A percentile compares a stretch with the other conserved stretches of the same genome.
Evolutionary conservation across 2,113 vertebrate genomes (phyloP).

Genomic region (Coptodon bakossiorum): DNA sequence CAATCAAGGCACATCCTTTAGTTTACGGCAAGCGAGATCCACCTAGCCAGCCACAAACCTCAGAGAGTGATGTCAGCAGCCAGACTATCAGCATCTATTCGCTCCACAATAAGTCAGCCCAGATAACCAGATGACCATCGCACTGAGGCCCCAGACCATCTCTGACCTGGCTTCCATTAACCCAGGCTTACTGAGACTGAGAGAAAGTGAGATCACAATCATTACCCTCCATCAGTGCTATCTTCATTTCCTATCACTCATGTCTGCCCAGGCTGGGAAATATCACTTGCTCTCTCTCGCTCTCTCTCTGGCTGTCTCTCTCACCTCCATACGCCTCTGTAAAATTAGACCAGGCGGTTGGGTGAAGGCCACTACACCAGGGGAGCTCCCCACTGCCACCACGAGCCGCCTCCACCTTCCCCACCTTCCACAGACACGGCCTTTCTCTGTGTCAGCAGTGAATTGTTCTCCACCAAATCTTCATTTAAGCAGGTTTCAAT

Average conservation of each 20-base stretch:
- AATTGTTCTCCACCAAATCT: neutral
- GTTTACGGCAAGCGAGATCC: neutral
- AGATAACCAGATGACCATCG: conserved; percentile 46
- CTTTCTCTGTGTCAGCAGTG: neutral
- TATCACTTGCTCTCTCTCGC: neutral
- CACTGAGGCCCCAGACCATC: neutral
- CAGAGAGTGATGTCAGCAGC: neutral
- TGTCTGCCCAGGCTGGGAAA: conserved; percentile 10
- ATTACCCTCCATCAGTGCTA: conserved; percentile 53
- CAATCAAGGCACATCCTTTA: neutral
- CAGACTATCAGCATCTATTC: conserved; percentile 8
- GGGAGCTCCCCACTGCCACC: neutral
- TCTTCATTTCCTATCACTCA: conserved; percentile 49
- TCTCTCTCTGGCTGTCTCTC: neutral
- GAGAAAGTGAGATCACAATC: conserved; percentile 43
- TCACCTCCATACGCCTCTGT: conserved; percentile 15
- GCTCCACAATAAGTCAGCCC: conserved; percentile 7
- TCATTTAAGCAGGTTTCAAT: neutral
- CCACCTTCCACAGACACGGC: neutral
- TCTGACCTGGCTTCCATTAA: conserved; percentile 53
- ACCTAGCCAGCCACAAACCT: neutral
- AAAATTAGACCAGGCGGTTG: conserved; percentile 40
- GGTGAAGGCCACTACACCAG: conserved; percentile 36
- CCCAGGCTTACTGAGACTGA: conserved; percentile 11
- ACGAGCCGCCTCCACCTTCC: neutral